Percentiles rank a stretch among this genome's conserved stretches.
These are phyloP conservation scores for Vulpes ferrilata DNA, from an alignment of 2,113 vertebrate species.

Conservation along the genomic window DNA sequence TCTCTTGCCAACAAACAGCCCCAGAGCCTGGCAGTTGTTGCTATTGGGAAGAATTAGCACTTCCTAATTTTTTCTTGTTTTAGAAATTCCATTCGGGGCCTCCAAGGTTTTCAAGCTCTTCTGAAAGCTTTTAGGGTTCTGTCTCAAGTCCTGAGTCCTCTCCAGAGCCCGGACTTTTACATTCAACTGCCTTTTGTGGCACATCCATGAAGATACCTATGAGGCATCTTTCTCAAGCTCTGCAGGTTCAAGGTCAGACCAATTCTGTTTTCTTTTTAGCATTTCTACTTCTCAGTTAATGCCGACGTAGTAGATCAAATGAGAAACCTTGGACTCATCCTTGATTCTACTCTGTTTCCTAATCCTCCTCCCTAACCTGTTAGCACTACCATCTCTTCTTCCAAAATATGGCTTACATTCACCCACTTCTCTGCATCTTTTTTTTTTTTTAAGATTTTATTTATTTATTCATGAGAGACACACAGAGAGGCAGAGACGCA, in stretches of 20 bases:
- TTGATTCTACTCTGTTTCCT: background rate
- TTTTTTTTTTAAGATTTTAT: too few species aligned
- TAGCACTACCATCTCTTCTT: fast-evolving
- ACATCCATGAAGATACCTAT: fast-evolving
- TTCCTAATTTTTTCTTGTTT: background rate
- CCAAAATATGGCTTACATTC: fast-evolving
- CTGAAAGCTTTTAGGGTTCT: background rate
- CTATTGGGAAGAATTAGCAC: background rate
- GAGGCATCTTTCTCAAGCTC: background rate
- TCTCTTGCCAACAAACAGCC: background rate
- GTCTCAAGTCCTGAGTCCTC: background rate
- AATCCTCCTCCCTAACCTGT: too few species aligned
- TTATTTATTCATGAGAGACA: too few species aligned
- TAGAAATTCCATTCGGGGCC: constrained; percentile 24
- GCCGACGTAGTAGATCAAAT: background rate
- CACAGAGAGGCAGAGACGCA: too few species aligned
- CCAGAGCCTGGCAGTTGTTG: background rate
- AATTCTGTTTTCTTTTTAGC: background rate
- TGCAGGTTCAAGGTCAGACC: background rate
- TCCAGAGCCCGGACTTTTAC: background rate
- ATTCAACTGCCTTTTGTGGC: fast-evolving
- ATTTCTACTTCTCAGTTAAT: background rate
- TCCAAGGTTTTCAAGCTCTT: background rate
- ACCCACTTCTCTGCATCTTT: fast-evolving
- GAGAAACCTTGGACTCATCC: background rate